Evolutionary conservation across 2,797 vertebrate species (phyloP).

Genomic region (Hydrocynus forskahlii): DNA sequence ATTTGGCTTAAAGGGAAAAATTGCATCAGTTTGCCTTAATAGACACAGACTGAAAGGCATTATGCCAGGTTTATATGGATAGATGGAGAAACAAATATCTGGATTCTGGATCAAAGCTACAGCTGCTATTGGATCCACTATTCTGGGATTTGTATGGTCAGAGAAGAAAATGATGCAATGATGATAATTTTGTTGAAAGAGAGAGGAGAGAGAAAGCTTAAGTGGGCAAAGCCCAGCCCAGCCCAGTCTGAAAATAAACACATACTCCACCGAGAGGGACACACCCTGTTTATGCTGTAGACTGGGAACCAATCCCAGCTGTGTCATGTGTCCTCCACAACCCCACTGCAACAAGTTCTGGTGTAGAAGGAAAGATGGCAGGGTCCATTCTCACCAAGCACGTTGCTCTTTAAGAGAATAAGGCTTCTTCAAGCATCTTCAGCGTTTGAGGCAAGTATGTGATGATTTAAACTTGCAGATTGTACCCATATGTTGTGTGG

Average conservation of each 20-base stretch:
- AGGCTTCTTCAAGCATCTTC: too few species aligned
- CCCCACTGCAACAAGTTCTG: constrained; percentile 2
- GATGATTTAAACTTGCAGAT: too few species aligned
- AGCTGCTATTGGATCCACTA: neutral
- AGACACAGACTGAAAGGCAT: neutral
- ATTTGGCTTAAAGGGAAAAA: too few species aligned
- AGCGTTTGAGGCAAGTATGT: neutral
- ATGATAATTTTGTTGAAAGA: constrained; percentile 16
- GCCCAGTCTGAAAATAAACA: constrained; percentile 39
- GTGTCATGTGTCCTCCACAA: constrained; percentile 19
- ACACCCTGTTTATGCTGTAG: constrained; percentile 34
- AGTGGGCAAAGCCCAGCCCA: constrained; percentile 1
- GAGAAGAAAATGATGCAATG: constrained; percentile 31
- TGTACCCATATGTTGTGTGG: too few species aligned
- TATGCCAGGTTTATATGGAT: neutral
- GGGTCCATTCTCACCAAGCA: neutral
- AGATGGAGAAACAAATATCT: neutral
- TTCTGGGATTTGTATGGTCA: neutral
- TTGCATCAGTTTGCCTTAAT: neutral
- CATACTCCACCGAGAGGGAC: constrained; percentile 9
- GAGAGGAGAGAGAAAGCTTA: constrained; percentile 3
- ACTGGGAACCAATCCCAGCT: constrained; percentile 31
- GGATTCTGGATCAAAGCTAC: neutral
- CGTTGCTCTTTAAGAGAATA: neutral
- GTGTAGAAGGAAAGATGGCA: neutral